These are phyloP conservation scores for Dascyllus trimaculatus DNA, from an alignment of 2,113 vertebrate species.

Conservation along the genomic window DNA sequence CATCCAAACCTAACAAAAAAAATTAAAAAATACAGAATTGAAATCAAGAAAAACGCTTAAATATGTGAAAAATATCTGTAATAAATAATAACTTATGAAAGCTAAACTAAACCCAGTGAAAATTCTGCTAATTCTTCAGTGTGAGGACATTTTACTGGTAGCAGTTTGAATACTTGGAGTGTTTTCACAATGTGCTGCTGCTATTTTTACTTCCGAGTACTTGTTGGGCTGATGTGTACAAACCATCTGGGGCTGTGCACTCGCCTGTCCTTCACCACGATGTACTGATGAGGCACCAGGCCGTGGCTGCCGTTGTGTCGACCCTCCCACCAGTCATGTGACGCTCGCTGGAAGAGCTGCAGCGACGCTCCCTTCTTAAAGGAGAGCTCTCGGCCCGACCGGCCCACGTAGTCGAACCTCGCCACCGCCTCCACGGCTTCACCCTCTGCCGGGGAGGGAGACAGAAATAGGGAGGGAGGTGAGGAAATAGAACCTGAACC, in stretches of 20 bases:
- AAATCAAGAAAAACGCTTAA: no score
- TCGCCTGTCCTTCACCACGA: conserved; percentile 96
- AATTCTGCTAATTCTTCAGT: no score
- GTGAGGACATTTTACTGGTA: no score
- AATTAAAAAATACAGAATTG: no score
- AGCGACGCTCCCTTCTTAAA: conserved; percentile 97
- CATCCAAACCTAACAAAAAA: no score
- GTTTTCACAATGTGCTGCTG: conserved; percentile 24
- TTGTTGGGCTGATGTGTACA: conserved; percentile 33
- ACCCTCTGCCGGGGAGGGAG: conserved; percentile 84
- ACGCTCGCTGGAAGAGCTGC: conserved; percentile 95
- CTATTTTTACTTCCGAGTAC: not conserved
- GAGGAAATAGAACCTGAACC: conserved; percentile 44
- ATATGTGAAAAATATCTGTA: no score
- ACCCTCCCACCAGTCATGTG: conserved; percentile 99
- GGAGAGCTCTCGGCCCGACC: conserved; percentile 94
- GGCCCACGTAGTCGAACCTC: conserved; percentile 96
- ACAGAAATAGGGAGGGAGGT: not conserved
- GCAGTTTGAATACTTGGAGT: not conserved
- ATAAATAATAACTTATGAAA: no score
- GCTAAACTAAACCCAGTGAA: no score
- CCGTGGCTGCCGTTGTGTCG: conserved; percentile 92
- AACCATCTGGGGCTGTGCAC: conserved; percentile 70
- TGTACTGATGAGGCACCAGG: conserved; percentile 98
- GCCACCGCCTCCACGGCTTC: conserved; percentile 97